These are phyloP conservation scores for Stegodyphus mimosarum DNA, from an alignment of 1,140 invertebrate species.

Conservation along the genomic window DNA sequence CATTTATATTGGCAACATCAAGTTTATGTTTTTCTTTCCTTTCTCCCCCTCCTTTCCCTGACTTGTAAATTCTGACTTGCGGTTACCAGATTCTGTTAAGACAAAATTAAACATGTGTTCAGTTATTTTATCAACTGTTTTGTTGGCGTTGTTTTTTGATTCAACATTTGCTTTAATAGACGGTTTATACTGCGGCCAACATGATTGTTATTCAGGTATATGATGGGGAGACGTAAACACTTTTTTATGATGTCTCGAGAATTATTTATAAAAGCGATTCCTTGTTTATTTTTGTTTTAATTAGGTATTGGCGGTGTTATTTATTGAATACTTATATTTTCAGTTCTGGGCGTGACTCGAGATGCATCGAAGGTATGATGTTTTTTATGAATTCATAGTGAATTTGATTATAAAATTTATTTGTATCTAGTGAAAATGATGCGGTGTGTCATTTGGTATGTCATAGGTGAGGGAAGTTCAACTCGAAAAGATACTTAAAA, in stretches of 20 bases:
- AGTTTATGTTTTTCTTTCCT: too few relatives aligned
- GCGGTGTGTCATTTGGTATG: too few relatives aligned
- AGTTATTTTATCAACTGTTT: neutral
- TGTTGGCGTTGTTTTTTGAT: neutral
- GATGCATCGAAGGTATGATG: conserved; percentile 74
- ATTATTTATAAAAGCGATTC: conserved; percentile 19
- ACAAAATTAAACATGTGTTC: too few relatives aligned
- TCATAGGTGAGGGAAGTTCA: neutral
- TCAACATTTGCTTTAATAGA: conserved; percentile 69
- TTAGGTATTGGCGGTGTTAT: neutral
- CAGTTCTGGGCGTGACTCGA: conserved; percentile 79
- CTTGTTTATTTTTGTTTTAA: conserved; percentile 6
- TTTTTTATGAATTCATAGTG: neutral
- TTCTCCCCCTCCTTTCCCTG: too few relatives aligned
- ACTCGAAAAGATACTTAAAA: neutral
- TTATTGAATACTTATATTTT: conserved; percentile 62
- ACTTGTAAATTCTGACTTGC: too few relatives aligned
- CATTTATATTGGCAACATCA: too few relatives aligned
- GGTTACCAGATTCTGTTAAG: too few relatives aligned
- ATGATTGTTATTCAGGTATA: conserved; percentile 85
- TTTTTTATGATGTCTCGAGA: conserved; percentile 31
- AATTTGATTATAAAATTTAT: neutral
- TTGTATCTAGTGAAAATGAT: neutral
- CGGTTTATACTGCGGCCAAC: conserved; percentile 86
- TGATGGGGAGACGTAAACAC: neutral